Evolutionary conservation across 2,797 vertebrate genomes (phyloP).

Genomic region (Malurus splendens): DNA sequence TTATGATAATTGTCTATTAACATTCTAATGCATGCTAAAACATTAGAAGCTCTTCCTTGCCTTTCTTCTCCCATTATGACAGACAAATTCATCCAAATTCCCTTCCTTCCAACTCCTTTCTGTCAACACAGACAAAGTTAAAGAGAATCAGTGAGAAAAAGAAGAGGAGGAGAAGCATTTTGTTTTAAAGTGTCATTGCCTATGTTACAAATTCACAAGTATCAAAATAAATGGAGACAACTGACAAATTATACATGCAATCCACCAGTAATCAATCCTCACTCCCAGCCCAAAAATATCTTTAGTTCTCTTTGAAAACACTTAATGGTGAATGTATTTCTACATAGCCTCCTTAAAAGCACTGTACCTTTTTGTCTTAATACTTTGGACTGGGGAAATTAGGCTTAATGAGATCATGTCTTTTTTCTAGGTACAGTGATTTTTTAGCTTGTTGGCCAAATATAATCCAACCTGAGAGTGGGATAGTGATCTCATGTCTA

Average conservation of each 20-base stretch:
- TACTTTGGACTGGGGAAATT: neutral
- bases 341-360: neutral
- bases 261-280: neutral
- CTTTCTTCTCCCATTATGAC: neutral
- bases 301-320: neutral
- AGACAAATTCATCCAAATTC: constrained; percentile 1
- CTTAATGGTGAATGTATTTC: neutral
- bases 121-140: constrained; percentile 19
- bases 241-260: neutral
- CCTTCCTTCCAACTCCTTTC: neutral
- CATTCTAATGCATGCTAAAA: constrained; percentile 16
- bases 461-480: neutral
- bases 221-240: constrained; percentile 26
- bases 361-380: neutral
- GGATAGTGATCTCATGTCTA: neutral
- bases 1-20: constrained; percentile 2
- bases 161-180: constrained; percentile 6
- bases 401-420: neutral
- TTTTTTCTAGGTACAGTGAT: neutral
- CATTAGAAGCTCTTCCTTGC: neutral
- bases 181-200: neutral
- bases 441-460: neutral
- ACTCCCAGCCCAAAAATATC: neutral
- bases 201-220: constrained; percentile 9
- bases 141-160: constrained; percentile 34